These are phyloP conservation scores for Chirona hameri DNA, from an alignment of 2,888 invertebrate species.

Conservation along the genomic window DNA sequence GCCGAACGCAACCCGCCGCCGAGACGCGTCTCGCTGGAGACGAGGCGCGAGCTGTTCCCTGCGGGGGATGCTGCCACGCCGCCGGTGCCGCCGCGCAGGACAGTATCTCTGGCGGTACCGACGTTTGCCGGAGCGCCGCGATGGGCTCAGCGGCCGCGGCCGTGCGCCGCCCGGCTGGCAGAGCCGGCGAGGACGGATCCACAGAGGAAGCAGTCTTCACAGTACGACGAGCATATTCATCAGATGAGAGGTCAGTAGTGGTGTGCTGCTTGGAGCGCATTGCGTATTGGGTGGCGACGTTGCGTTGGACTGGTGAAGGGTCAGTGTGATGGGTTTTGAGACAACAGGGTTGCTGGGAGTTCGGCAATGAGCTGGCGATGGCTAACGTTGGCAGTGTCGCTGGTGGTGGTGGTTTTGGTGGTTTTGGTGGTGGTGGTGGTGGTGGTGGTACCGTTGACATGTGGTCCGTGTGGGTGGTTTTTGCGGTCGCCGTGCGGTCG, in stretches of 20 bases:
- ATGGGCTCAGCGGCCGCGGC: neutral
- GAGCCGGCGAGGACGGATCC: neutral
- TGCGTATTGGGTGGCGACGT: neutral
- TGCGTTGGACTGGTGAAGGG: neutral
- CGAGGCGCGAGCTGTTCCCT: neutral
- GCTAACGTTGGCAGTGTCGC: too few relatives aligned
- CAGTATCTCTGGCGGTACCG: neutral
- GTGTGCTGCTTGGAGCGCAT: too few relatives aligned
- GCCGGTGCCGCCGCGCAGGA: too few relatives aligned
- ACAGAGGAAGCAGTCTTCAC: neutral
- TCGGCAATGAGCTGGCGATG: too few relatives aligned
- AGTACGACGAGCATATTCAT: neutral
- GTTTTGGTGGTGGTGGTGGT: neutral
- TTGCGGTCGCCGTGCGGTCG: too few relatives aligned
- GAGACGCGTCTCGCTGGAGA: neutral
- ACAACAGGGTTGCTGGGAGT: too few relatives aligned
- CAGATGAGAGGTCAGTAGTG: neutral
- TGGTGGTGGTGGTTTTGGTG: neutral
- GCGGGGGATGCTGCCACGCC: too few relatives aligned
- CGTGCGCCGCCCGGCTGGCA: neutral
- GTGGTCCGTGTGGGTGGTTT: neutral
- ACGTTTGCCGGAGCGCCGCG: neutral
- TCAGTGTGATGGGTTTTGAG: neutral
- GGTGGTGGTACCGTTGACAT: neutral
- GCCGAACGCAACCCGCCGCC: neutral